A percentile compares a stretch with the other conserved stretches of the same genome.
Conservation (phyloP, 2,888 invertebrate species). For the Blastobasis adustella region DNA sequence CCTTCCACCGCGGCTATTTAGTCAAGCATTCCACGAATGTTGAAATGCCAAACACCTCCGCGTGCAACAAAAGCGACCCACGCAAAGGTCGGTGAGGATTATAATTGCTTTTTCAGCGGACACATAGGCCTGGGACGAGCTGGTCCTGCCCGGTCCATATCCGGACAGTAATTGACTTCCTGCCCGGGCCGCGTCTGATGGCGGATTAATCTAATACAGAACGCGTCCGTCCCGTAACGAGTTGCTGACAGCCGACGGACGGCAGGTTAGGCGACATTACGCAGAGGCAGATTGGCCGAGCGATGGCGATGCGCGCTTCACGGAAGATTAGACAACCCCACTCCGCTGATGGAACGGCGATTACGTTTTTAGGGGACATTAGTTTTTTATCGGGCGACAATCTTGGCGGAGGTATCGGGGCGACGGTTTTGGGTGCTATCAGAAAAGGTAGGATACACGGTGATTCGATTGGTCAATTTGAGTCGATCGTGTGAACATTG, state of each 20-base stretch:
- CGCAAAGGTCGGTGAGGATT: background rate
- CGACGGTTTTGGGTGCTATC: too few relatives aligned
- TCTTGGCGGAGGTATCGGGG: background rate
- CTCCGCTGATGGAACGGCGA: background rate
- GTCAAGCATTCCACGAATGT: too few relatives aligned
- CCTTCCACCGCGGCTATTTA: too few relatives aligned
- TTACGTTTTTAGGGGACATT: background rate
- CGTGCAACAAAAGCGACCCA: background rate
- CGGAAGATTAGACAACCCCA: background rate
- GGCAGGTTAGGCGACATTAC: background rate
- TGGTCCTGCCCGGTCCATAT: conserved; percentile 35
- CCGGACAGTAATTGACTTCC: conserved; percentile 53
- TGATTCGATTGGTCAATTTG: too few relatives aligned
- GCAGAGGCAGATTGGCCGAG: background rate
- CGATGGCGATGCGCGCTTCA: background rate
- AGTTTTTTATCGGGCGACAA: background rate
- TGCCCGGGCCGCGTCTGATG: conserved; percentile 23
- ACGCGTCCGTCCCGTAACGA: conserved; percentile 4
- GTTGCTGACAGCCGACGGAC: conserved; percentile 2
- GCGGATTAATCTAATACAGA: conserved; percentile 36
- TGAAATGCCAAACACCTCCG: background rate
- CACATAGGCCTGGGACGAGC: conserved; percentile 12
- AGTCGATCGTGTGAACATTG: too few relatives aligned
- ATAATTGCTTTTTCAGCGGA: too few relatives aligned
- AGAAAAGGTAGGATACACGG: too few relatives aligned